A percentile compares a stretch with the other conserved stretches of the same genome.
phyloP scores from a whole-genome alignment of 1,140 invertebrate species.

The Drosophila funebris region DNA sequence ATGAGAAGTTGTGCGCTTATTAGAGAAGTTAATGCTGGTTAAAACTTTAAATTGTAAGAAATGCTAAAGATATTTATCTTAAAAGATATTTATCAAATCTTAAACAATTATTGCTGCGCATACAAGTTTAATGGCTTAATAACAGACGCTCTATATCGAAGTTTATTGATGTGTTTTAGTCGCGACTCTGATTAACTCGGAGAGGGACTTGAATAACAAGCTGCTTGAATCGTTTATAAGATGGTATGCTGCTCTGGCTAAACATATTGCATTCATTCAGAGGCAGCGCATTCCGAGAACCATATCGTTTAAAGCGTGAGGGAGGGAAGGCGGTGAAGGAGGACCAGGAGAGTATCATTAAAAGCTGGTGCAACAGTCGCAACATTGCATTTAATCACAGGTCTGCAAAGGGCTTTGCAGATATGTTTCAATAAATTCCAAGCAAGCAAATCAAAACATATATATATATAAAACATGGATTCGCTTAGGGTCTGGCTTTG shows the following conservation, averaged over 20 bases:
- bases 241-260: not conserved
- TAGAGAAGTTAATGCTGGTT: no score
- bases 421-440: constrained; percentile 81
- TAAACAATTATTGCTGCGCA: not conserved
- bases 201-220: not conserved
- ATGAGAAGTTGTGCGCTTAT: no score
- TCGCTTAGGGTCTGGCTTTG: constrained; percentile 7
- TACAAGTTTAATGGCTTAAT: constrained; percentile 24
- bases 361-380: constrained; percentile 38
- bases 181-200: not conserved
- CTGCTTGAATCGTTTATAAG: constrained; percentile 21
- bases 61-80: no score
- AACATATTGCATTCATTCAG: constrained; percentile 36
- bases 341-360: constrained; percentile 67
- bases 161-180: not conserved
- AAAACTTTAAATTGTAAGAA: no score
- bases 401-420: constrained; percentile 29
- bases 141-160: constrained; percentile 5
- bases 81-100: not conserved
- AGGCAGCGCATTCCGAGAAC: constrained; percentile 58
- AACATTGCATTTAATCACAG: constrained; percentile 68
- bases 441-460: constrained; percentile 67
- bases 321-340: not conserved
- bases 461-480: constrained; percentile 15
- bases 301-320: constrained; percentile 57